phyloP scores from a whole-genome alignment of 2,888 invertebrate species.

The Polymixis flavicincta region DNA sequence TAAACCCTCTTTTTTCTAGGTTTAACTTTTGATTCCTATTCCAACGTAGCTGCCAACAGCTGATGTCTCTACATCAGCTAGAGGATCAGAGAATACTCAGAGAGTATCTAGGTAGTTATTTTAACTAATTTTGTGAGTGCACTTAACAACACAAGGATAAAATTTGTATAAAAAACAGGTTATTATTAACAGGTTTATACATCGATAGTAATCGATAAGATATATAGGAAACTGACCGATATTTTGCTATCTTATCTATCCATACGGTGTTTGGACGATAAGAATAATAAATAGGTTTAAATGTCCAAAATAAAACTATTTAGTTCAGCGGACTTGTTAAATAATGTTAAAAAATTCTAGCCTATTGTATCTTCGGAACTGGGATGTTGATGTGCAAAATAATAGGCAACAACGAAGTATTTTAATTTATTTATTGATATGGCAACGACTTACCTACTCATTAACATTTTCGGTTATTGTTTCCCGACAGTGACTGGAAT shows the following conservation, averaged over 20 bases:
- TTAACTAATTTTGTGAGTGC: neutral
- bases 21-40: neutral
- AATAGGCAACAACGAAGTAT: neutral
- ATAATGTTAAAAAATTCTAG: neutral
- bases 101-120: too few relatives aligned
- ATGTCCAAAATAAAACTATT: neutral
- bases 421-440: neutral
- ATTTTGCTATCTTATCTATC: slow-evolving; percentile 20
- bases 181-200: too few relatives aligned
- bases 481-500: neutral
- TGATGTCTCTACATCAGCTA: too few relatives aligned
- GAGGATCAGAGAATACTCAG: too few relatives aligned
- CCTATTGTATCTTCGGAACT: neutral
- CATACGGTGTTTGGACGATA: neutral
- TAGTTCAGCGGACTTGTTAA: neutral
- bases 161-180: neutral
- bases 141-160: neutral
- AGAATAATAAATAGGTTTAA: neutral
- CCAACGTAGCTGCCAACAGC: neutral
- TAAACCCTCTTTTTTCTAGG: neutral
- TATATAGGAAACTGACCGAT: slow-evolving; percentile 33
- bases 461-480: neutral
- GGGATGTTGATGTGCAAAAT: neutral
- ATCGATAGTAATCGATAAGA: slow-evolving; percentile 26
- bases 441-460: too few relatives aligned